Evolutionary conservation across 2,113 vertebrate genomes (phyloP).

Genomic region (Embiotoca jacksoni): DNA sequence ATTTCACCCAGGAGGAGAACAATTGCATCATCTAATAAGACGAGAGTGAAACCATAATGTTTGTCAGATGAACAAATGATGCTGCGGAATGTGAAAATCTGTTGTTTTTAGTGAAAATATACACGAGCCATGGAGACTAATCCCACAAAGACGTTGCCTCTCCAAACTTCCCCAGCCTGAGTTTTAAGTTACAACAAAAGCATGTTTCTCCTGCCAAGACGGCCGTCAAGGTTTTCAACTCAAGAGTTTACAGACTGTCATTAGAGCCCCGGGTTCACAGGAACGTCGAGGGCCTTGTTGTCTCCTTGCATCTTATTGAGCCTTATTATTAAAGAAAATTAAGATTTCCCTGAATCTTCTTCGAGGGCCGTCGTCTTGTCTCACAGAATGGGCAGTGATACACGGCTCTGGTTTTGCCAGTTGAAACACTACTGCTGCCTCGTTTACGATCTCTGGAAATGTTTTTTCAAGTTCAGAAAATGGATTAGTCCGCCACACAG

Average conservation of each 20-base stretch:
- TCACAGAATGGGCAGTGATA: background rate
- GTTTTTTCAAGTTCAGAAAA: background rate
- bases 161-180: conserved; percentile 62
- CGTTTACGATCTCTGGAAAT: background rate
- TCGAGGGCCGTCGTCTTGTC: background rate
- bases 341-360: background rate
- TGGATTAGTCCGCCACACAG: background rate
- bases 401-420: background rate
- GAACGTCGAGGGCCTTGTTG: conserved; percentile 36
- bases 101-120: conserved; percentile 78
- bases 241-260: conserved; percentile 27
- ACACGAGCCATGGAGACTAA: conserved; percentile 59
- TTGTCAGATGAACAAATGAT: conserved; percentile 67
- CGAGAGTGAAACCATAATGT: conserved; percentile 52
- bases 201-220: conserved; percentile 53
- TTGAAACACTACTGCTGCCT: background rate
- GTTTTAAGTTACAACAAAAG: conserved; percentile 78
- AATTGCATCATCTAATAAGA: conserved; percentile 63
- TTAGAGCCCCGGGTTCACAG: conserved; percentile 29
- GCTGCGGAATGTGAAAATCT: conserved; percentile 69
- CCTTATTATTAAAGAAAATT: background rate
- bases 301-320: conserved; percentile 5
- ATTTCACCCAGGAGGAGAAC: conserved; percentile 51
- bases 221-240: conserved; percentile 52
- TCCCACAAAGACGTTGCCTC: conserved; percentile 61